Evolutionary conservation across 2,888 invertebrate species (phyloP).

Genomic region (Sinodicranocentrus sp.): DNA sequence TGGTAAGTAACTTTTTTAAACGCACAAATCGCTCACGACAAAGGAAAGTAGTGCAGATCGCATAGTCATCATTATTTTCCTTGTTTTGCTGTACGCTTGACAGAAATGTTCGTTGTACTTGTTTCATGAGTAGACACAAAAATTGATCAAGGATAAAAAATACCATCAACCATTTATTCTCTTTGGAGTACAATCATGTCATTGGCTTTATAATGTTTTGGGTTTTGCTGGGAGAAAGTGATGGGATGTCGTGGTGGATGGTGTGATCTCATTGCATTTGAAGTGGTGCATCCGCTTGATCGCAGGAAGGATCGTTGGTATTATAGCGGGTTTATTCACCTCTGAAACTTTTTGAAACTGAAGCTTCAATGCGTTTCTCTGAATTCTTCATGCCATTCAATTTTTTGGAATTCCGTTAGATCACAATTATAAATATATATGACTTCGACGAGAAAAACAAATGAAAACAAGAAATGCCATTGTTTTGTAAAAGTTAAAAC

Average conservation of each 20-base stretch:
- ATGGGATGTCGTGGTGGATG: no score
- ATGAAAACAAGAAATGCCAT: background rate
- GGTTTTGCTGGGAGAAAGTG: no score
- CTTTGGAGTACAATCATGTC: background rate
- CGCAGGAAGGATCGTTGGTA: no score
- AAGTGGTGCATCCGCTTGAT: no score
- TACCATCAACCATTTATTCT: conserved; percentile 35
- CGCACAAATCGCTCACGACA: no score
- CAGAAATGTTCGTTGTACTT: conserved; percentile 35
- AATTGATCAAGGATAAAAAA: conserved; percentile 63
- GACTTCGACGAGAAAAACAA: no score
- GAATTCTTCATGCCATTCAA: background rate
- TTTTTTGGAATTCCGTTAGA: no score
- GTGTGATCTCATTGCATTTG: no score
- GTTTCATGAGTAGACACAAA: conserved; percentile 30
- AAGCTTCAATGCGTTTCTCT: background rate
- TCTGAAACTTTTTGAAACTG: background rate
- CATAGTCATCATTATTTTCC: conserved; percentile 24
- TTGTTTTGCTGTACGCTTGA: conserved; percentile 13
- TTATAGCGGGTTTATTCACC: no score
- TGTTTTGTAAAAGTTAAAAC: background rate
- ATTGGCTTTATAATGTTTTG: background rate
- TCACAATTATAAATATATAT: no score
- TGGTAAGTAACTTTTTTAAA: no score
- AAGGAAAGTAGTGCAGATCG: background rate